These are phyloP conservation scores for Cygnus olor DNA, from an alignment of 2,797 vertebrate species.

Conservation along the genomic window DNA sequence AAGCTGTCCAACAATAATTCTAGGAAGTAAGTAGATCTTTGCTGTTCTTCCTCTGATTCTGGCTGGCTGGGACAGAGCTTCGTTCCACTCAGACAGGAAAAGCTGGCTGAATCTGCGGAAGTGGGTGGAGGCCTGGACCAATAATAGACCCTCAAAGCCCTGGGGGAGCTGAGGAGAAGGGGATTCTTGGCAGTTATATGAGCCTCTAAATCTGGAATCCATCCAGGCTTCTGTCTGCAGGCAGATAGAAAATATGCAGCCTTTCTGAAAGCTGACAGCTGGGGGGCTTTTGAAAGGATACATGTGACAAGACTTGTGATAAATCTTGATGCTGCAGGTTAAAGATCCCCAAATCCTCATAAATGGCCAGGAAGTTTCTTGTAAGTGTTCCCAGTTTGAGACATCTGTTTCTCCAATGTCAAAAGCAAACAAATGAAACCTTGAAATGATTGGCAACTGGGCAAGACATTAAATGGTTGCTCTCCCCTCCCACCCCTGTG, in stretches of 20 bases:
- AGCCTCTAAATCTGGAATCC: constrained; percentile 12
- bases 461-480: background rate
- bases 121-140: constrained; percentile 52
- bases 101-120: constrained; percentile 55
- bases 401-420: background rate
- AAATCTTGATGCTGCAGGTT: background rate
- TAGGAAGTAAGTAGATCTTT: constrained; percentile 58
- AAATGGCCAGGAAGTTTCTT: background rate
- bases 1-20: constrained; percentile 53
- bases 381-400: background rate
- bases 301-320: background rate
- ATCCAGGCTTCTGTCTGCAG: background rate
- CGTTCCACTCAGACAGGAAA: background rate
- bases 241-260: constrained; percentile 15
- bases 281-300: background rate
- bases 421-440: background rate
- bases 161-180: background rate
- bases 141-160: constrained; percentile 45
- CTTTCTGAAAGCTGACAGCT: background rate
- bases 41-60: constrained; percentile 67
- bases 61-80: constrained; percentile 34
- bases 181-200: constrained; percentile 3
- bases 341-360: background rate
- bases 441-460: background rate
- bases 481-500: background rate